These are phyloP conservation scores for Latrodectus geometricus DNA, from an alignment of 1,140 invertebrate species.

Conservation along the genomic window DNA sequence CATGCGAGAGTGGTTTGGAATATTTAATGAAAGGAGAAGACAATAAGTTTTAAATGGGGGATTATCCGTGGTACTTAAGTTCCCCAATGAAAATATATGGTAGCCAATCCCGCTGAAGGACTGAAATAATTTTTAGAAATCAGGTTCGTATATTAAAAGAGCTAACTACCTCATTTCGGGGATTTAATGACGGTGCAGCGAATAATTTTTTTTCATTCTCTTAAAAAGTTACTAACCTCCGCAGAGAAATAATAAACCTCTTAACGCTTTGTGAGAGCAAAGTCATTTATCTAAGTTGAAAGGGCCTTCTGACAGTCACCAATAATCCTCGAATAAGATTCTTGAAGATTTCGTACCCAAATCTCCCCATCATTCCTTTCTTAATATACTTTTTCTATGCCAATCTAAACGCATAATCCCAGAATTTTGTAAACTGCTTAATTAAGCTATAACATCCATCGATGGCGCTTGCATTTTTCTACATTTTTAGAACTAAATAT, in stretches of 20 bases:
- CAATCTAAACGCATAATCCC: slow-evolving; percentile 36
- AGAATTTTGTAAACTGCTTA: slow-evolving; percentile 41
- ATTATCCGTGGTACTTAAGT: slow-evolving; percentile 44
- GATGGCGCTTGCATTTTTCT: background rate
- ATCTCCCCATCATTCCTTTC: slow-evolving; percentile 4
- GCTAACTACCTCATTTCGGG: slow-evolving; percentile 31
- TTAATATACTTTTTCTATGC: slow-evolving; percentile 14
- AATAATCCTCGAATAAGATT: slow-evolving; percentile 44
- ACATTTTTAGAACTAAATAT: background rate
- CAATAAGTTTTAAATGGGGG: slow-evolving; percentile 46
- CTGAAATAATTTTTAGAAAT: slow-evolving; percentile 44
- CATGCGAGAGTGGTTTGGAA: slow-evolving; percentile 9
- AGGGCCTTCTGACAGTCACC: slow-evolving; percentile 24
- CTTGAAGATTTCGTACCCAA: slow-evolving; percentile 18
- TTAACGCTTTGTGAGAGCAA: slow-evolving; percentile 51
- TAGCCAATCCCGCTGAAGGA: slow-evolving; percentile 31
- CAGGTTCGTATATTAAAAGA: slow-evolving; percentile 33
- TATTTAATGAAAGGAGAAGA: slow-evolving; percentile 52
- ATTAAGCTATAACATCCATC: slow-evolving; percentile 15
- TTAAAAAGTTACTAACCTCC: slow-evolving; percentile 45
- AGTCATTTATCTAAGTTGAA: slow-evolving; percentile 32
- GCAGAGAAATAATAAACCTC: slow-evolving; percentile 52
- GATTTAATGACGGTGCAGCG: slow-evolving; percentile 28
- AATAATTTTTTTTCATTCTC: slow-evolving; percentile 14
- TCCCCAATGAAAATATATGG: slow-evolving; percentile 44